Conservation (phyloP, 2,888 invertebrate species). For the Drosophila pseudotalamancana region DNA sequence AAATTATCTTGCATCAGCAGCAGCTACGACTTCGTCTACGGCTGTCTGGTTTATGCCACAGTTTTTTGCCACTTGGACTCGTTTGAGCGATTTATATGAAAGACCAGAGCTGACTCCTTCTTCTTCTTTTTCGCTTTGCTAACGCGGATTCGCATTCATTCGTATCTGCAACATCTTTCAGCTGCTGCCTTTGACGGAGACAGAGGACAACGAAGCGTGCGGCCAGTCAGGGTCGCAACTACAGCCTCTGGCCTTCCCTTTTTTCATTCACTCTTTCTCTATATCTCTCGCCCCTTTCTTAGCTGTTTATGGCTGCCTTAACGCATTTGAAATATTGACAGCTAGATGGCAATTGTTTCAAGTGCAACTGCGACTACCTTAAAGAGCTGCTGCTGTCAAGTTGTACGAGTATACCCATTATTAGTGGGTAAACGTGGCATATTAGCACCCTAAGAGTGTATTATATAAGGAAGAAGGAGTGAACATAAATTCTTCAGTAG, state of each 20-base stretch:
- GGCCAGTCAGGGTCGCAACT: conserved; percentile 52
- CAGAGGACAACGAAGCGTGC: conserved; percentile 43
- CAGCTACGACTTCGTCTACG: conserved; percentile 19
- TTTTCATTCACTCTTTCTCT: no score
- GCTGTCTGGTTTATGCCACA: conserved; percentile 53
- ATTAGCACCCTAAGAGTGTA: no score
- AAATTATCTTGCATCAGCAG: conserved; percentile 62
- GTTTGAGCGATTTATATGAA: conserved; percentile 59
- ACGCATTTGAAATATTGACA: conserved; percentile 78
- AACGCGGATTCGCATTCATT: conserved; percentile 11
- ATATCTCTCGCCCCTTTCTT: no score
- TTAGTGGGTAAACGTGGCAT: no score
- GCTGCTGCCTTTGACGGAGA: conserved; percentile 67
- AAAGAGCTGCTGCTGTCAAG: conserved; percentile 45
- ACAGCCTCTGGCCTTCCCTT: conserved; percentile 9
- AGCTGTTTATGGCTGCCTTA: not conserved
- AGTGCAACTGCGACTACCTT: conserved; percentile 32
- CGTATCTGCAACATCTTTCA: conserved; percentile 49
- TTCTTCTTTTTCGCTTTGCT: not conserved
- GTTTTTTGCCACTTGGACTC: conserved; percentile 62
- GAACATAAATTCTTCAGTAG: no score
- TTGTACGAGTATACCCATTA: no score
- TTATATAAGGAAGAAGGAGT: no score
- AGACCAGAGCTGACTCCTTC: not conserved
- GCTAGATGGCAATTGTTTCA: conserved; percentile 75